Evolutionary conservation across 37 sponge, comb jelly and placozoan species (phyloP).

Genomic region (Beroe ovata): DNA sequence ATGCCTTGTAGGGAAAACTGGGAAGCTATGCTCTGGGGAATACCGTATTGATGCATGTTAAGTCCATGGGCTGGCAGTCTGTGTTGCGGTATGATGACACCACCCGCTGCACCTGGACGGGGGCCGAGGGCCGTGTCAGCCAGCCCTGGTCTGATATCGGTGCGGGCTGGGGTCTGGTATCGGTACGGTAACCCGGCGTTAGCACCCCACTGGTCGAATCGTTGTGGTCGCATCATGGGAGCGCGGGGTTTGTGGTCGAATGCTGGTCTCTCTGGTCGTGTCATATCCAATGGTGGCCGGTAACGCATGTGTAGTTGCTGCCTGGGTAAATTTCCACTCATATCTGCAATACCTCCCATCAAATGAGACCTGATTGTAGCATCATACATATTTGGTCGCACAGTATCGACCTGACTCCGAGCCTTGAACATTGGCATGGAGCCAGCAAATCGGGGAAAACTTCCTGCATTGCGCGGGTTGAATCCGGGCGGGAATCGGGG

Average conservation of each 20-base stretch:
- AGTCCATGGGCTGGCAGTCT: background rate
- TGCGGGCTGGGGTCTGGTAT: background rate
- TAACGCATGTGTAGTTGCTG: slow-evolving; percentile 5
- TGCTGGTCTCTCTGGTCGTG: background rate
- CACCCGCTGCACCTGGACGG: background rate
- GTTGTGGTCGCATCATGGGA: background rate
- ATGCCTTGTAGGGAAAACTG: background rate
- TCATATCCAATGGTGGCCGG: slow-evolving; percentile 22
- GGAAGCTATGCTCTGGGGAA: background rate
- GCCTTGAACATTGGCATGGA: slow-evolving; percentile 40
- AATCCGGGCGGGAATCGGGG: slow-evolving; percentile 19
- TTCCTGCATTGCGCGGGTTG: slow-evolving; percentile 18
- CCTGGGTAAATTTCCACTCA: background rate
- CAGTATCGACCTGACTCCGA: background rate
- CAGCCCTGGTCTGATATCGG: background rate
- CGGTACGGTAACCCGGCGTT: background rate
- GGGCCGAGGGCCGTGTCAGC: background rate
- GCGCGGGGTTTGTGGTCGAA: background rate
- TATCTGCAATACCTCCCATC: background rate
- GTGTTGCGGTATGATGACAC: slow-evolving; percentile 16
- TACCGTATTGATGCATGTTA: slow-evolving; percentile 13
- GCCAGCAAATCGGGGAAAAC: slow-evolving; percentile 28
- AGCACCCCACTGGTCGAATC: background rate
- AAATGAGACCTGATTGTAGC: background rate
- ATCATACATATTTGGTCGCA: background rate